phyloP scores from a whole-genome alignment of 2,888 invertebrate species.

The Amblyjoppa fuscipennis region DNA sequence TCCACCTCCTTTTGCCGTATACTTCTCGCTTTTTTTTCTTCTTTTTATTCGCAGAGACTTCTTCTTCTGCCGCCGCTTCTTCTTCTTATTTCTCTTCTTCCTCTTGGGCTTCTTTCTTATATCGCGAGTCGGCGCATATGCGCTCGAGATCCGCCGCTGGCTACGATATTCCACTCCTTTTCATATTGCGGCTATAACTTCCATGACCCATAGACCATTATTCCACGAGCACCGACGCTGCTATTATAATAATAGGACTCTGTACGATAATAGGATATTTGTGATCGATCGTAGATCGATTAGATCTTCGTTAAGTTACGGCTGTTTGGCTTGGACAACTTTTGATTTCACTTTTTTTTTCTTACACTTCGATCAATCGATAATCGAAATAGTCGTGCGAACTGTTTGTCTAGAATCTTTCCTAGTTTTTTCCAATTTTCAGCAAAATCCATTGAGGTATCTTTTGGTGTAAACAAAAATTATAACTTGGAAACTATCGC shows the following conservation, averaged over 20 bases:
- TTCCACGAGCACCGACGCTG: constrained; percentile 30
- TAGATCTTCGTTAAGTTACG: constrained; percentile 5
- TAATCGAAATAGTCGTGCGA: constrained; percentile 1
- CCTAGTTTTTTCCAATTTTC: no score
- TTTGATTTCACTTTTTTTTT: neutral
- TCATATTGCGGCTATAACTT: constrained; percentile 61
- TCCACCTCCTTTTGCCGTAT: constrained; percentile 55
- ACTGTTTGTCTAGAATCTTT: neutral
- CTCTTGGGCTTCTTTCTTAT: constrained; percentile 36
- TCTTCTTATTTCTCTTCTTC: constrained; percentile 39
- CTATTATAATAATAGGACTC: constrained; percentile 20
- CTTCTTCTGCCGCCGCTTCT: constrained; percentile 34
- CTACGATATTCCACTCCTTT: constrained; percentile 67
- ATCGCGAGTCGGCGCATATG: constrained; percentile 37
- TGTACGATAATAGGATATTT: constrained; percentile 26
- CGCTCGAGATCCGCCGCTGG: constrained; percentile 61
- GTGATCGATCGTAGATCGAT: constrained; percentile 43
- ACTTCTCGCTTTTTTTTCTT: constrained; percentile 57
- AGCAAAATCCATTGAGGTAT: neutral
- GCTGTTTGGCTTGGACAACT: neutral
- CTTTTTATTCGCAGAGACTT: constrained; percentile 35
- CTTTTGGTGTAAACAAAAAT: neutral
- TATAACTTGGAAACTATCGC: neutral
- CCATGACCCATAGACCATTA: constrained; percentile 68
- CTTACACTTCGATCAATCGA: neutral